phyloP scores from a whole-genome alignment of 2,797 vertebrate genomes.

The Myripristis jacobus region DNA sequence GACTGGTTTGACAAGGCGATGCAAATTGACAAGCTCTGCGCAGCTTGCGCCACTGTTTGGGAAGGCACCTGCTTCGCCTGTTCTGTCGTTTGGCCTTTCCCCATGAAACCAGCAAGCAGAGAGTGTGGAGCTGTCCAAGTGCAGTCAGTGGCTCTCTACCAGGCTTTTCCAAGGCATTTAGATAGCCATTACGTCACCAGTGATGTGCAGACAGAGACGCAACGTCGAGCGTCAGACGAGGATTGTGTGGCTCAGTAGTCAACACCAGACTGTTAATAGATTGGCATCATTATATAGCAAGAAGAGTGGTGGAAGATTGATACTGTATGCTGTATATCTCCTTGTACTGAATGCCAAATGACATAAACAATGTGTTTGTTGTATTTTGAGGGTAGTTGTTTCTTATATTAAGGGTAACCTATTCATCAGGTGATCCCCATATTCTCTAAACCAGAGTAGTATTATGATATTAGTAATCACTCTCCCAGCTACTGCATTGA shows the following conservation, averaged over 20 bases:
- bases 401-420: not conserved
- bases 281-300: conserved; percentile 12
- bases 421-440: not conserved
- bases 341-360: not conserved
- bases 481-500: not conserved
- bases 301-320: not conserved
- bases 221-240: conserved; percentile 15
- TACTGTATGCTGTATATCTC: not conserved
- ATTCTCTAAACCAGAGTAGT: not conserved
- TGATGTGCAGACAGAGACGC: conserved; percentile 20
- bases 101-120: conserved; percentile 9
- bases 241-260: not conserved
- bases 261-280: not conserved
- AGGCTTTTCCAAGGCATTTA: conserved; percentile 47
- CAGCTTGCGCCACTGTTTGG: not conserved
- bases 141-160: conserved; percentile 10
- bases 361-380: not conserved
- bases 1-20: not conserved
- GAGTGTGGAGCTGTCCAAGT: conserved; percentile 36
- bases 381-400: not conserved
- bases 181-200: conserved; percentile 48
- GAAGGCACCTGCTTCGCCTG: not conserved
- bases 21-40: not conserved
- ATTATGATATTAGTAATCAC: not conserved
- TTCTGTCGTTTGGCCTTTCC: not conserved